Conservation (phyloP, 1,140 invertebrate genomes). For the Drosophila lini region DNA sequence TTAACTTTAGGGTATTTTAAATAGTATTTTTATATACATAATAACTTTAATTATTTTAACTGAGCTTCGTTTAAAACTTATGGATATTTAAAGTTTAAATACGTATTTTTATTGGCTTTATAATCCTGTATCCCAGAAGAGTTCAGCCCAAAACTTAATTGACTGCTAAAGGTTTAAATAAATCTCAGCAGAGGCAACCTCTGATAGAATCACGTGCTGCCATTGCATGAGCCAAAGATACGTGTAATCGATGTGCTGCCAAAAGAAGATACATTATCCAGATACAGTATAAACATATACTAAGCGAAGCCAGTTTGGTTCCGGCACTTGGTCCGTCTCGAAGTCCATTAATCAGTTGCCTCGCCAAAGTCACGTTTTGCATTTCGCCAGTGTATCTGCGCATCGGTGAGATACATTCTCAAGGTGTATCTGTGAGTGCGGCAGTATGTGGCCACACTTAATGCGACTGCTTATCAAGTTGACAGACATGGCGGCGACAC, state of each 20-base stretch:
- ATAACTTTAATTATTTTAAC: neutral
- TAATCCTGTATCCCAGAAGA: neutral
- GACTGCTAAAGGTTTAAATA: neutral
- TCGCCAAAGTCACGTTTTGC: slow-evolving; percentile 73
- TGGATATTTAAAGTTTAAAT: neutral
- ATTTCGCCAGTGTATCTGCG: slow-evolving; percentile 31
- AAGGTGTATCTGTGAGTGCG: slow-evolving; percentile 26
- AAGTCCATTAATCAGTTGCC: slow-evolving; percentile 63
- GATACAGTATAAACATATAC: slow-evolving; percentile 30
- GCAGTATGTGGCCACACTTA: slow-evolving; percentile 41
- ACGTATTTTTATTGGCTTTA: neutral
- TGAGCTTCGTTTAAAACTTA: neutral
- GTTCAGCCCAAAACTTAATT: neutral
- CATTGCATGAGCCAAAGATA: neutral
- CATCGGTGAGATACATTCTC: slow-evolving; percentile 17
- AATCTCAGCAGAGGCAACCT: neutral
- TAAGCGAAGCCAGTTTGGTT: slow-evolving; percentile 47
- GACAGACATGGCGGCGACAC: slow-evolving; percentile 59
- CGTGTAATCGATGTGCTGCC: slow-evolving; percentile 31
- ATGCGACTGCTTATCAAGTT: slow-evolving; percentile 73
- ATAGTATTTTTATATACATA: no score
- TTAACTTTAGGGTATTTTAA: neutral
- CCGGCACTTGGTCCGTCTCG: slow-evolving; percentile 44
- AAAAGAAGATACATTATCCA: slow-evolving; percentile 45
- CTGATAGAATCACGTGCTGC: slow-evolving; percentile 26